Percentiles rank a stretch among this genome's conserved stretches.
phyloP scores from a whole-genome alignment of 1,140 invertebrate species.

The Nymphalis io region DNA sequence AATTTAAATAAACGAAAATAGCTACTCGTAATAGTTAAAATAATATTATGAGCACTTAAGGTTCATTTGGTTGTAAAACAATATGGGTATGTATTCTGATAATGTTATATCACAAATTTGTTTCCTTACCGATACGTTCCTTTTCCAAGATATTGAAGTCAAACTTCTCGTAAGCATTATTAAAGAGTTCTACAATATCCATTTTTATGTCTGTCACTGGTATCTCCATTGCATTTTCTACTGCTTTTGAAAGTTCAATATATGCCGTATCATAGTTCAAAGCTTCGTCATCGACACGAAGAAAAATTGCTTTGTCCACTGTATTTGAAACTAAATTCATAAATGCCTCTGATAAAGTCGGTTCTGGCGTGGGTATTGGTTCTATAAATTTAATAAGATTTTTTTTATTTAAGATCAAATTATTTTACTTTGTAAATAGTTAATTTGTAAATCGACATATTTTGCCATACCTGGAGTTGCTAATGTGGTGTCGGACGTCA shows the following conservation, averaged over 20 bases:
- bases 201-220: constrained; percentile 62
- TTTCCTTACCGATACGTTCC: constrained; percentile 56
- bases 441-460: too few relatives aligned
- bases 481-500: constrained; percentile 62
- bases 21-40: too few relatives aligned
- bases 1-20: too few relatives aligned
- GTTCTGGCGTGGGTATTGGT: constrained; percentile 61
- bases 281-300: constrained; percentile 50
- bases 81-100: too few relatives aligned
- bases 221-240: constrained; percentile 71
- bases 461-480: constrained; percentile 63
- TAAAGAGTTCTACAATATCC: constrained; percentile 62
- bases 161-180: constrained; percentile 60
- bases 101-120: neutral
- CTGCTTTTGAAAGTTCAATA: constrained; percentile 60
- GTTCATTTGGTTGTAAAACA: too few relatives aligned
- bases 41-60: too few relatives aligned
- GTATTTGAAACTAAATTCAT: constrained; percentile 57
- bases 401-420: too few relatives aligned
- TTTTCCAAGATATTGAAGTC: constrained; percentile 64
- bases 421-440: too few relatives aligned
- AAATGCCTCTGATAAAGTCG: constrained; percentile 58
- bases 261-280: constrained; percentile 68
- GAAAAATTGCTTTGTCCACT: constrained; percentile 67
- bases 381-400: constrained; percentile 44